Percentiles rank a stretch among this genome's conserved stretches.
Conservation (phyloP, 2,888 invertebrate genomes). For the Torymus aiolomorphi region DNA sequence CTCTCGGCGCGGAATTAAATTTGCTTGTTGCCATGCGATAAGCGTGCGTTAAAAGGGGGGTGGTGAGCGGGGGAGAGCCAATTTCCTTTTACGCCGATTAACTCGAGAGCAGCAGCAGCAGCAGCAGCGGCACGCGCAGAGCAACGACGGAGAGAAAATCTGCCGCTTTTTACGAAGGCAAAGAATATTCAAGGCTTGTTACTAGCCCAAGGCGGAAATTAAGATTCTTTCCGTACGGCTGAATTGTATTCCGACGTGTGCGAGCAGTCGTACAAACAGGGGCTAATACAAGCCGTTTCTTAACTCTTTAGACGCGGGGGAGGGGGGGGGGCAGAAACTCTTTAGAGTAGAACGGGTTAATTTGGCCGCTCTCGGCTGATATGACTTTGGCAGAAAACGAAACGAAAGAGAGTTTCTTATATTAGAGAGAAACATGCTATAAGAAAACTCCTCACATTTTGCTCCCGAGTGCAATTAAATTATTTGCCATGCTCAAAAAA, state of each 20-base stretch:
- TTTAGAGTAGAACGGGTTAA: not conserved
- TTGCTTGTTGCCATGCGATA: constrained; percentile 55
- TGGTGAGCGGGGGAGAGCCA: constrained; percentile 13
- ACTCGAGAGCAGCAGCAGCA: constrained; percentile 25
- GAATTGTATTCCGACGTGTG: constrained; percentile 5
- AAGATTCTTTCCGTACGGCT: constrained; percentile 26
- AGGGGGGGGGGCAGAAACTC: not conserved
- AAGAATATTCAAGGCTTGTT: constrained; percentile 25
- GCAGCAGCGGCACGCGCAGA: not conserved
- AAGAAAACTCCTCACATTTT: too few relatives aligned
- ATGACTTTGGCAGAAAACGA: too few relatives aligned
- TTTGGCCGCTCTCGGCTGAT: not conserved
- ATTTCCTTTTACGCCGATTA: constrained; percentile 54
- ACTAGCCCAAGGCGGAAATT: constrained; percentile 29
- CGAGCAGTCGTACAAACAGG: constrained; percentile 11
- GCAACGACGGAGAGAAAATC: constrained; percentile 12
- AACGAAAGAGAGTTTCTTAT: too few relatives aligned
- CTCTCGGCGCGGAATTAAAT: constrained; percentile 47
- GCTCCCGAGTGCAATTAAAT: too few relatives aligned
- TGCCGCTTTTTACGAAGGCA: not conserved
- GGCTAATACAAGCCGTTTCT: not conserved
- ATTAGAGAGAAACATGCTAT: too few relatives aligned
- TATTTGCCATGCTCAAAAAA: too few relatives aligned
- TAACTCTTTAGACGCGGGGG: not conserved
- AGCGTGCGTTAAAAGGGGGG: constrained; percentile 45